Base-by-base conservation (phyloP, 2,888 invertebrate species). In the Apodemia duryi region DNA sequence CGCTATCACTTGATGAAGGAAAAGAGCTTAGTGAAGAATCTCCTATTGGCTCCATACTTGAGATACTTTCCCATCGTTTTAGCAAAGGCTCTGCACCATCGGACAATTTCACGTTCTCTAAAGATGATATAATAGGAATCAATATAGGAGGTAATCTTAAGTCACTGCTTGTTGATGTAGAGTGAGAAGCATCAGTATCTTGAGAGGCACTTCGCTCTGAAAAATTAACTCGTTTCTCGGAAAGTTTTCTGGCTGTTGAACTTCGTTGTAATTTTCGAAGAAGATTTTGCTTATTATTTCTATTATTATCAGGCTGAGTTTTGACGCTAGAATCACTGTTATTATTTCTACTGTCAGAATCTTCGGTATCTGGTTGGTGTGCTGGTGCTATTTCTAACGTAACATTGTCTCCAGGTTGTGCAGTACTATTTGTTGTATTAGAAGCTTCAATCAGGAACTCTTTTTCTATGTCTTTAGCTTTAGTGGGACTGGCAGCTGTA, bases 131-230 rank as follows among this genome's bases (percentile, higher is more conserved):
- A 66, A 95, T 94, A 43, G 95, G 95, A 51, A 95, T 85, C 72
- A 95, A 84, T 77, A 96, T 95, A 3, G 96, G 96, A 9, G 96
- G 95, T 61, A 96, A 84, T 77, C 94, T 91, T 73, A 95, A 84
- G 71, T 95, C 94, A 73, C 93, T 93, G 70, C 92, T 92, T 1
- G 93, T 93, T 0, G 93, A 93, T 6, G 94, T 93, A 13, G 93
- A 93, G 75, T 93, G 92, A 1, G 94, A 94, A 46, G 88, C 92
- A 72, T 94, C 94, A 1, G 94, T 94, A 66, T 94, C 94, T 79
- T 94, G 94, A 10, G 94, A 94, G n/a, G 87, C 88, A 69, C 92
- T 92, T 77, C 93, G 77, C 66, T 91, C 90, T n/a, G 92, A 90
- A 73, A 93, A 89, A 72, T 90, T 91, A 0, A 93, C 86, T 66